Base-by-base conservation (phyloP, 2,113 vertebrate genomes). In the Guaruba guarouba region DNA sequence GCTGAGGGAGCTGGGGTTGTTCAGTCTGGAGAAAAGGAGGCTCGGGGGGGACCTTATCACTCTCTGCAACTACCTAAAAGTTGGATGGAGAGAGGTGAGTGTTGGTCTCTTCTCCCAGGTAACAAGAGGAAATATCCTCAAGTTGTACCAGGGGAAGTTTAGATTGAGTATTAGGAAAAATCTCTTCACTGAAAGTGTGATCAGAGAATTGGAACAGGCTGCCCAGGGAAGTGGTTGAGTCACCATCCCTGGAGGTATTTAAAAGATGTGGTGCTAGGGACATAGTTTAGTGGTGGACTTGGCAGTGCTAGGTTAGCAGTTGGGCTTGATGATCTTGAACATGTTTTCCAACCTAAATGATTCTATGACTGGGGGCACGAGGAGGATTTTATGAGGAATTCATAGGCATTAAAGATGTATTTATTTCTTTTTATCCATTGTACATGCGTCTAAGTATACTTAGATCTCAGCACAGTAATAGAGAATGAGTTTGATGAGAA, bases 251-350 rank as follows among this genome's bases (percentile, higher is more conserved):
- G 41, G 27, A 63, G 41, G 22, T 37, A 17, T 49, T 75, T 29
- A 76, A 63, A 63, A 44, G 16, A 63, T 75, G 18, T 57, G n/a
- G 62, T 16, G 28, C 18, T 76, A 24, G 8, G 19, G 55, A n/a
- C 49, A 18, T 51, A n/a, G 4, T 49, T 82, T 77, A 64, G 64
- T 64, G 33, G 19, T 77, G 43, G 44, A n/a, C 37, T 59, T 51
- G 55, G 23, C 10, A 12, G 37, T 82, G 22, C 48, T 63, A 28
- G 15, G 16, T 41, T 86, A 48, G 35, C 39, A 15, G 27, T 37
- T 76, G 0, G 1, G 39, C 43, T 70, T 0, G 0, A 35, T 68
- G 25, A 63, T 25, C 14, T 15, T 61, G 35, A 17, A 29, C 28
- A 23, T 57, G 28, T 64, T 82, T 57, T 41, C 28, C 35, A 82